A percentile compares a stretch with the other conserved stretches of the same genome.
Conservation (phyloP, 2,113 vertebrate species). For the Pituophis catenifer region DNA sequence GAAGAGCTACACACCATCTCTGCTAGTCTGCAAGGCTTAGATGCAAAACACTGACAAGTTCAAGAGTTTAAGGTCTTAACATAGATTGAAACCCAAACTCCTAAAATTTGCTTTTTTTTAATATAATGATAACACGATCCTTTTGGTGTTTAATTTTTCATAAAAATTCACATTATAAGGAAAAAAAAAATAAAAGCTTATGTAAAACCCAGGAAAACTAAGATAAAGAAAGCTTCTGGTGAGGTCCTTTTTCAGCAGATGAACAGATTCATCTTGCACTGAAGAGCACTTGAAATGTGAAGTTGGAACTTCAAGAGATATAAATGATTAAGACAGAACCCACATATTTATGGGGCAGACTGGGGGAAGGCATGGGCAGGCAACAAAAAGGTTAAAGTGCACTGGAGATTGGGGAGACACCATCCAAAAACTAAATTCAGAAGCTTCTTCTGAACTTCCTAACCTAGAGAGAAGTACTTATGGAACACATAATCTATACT, state of each 20-base stretch:
- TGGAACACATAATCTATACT: background rate
- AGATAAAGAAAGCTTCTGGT: constrained; percentile 66
- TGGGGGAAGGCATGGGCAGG: background rate
- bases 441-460: background rate
- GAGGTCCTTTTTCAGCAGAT: constrained; percentile 54
- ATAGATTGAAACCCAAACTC: background rate
- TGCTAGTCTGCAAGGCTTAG: background rate
- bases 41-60: background rate
- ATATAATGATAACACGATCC: constrained; percentile 55
- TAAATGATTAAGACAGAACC: background rate
- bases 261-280: constrained; percentile 19
- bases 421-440: background rate
- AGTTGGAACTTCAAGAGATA: constrained; percentile 33
- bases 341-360: background rate
- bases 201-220: constrained; percentile 80
- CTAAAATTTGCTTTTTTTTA: background rate
- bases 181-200: constrained; percentile 88
- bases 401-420: background rate
- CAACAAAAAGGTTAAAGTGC: background rate
- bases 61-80: background rate
- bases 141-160: constrained; percentile 43
- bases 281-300: constrained; percentile 63
- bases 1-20: background rate
- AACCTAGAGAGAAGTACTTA: background rate
- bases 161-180: constrained; percentile 81